Evolutionary conservation across 2,888 invertebrate species (phyloP), one percentile per base, ranked within the genome.

Genomic region (Slavum lentiscoides): DNA sequence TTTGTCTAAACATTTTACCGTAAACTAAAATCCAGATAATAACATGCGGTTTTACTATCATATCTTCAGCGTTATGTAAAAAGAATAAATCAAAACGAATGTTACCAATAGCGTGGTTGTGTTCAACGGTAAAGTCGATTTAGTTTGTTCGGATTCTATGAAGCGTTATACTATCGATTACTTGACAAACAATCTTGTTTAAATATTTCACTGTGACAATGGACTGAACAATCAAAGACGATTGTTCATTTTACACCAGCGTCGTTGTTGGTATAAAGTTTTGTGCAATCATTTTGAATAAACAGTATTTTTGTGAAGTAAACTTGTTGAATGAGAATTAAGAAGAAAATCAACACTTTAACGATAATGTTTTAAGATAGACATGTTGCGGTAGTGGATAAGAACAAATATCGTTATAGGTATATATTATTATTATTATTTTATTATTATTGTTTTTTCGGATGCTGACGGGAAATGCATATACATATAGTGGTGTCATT

Each of bases 101-200:
- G 37, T 19, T 30, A 30, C 30, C 4, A 2, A 30, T 15, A 15
- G 17, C 11, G 15, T 23, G 49, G 30, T 30, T 21, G 30, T 39
- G 17, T 19, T 39, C 9, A 5, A 21, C 6, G 17, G 55, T 43
- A 74, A 74, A 66, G 66, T 19, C 66, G 55, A 66, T 64, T 37
- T 64, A 53, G 15, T 55, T 21, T 23, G 59, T 37, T 74, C 23
- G 17, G 59, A 68, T 68, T 23, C 67, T 30, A 17, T 30, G 75
- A 43, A 76, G 59, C 75, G 43, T 76, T 76, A 59, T 49, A 23
- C 19, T 76, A 76, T 76, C 43, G 75, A 68, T 68, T 68, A n/a
- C 59, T 19, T 23, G 15, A 21, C 43, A 17, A 59, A 67, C 59
- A 67, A 59, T 68, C 23, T 68, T 68, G 75, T 68, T 68, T 76